These are phyloP conservation scores for Clarias magur DNA, from an alignment of 2,113 vertebrate species.

Conservation along the genomic window DNA sequence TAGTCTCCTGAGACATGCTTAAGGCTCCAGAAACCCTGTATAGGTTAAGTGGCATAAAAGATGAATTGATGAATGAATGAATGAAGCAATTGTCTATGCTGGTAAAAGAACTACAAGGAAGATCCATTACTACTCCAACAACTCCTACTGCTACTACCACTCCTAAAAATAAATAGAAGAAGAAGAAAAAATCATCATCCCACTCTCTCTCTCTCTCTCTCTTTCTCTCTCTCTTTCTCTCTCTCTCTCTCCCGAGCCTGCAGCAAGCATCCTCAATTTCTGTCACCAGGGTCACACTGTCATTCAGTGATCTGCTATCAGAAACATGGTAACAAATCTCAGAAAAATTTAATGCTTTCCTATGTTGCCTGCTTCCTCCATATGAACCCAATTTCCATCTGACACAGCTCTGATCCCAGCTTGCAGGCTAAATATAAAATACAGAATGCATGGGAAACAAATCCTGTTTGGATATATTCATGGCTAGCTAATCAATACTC, in stretches of 20 bases:
- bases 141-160: not conserved
- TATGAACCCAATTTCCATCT: not conserved
- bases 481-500: conserved; percentile 46
- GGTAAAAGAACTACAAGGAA: not conserved
- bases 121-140: not conserved
- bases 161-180: too few species aligned
- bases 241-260: not conserved
- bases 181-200: not conserved
- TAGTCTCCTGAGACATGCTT: too few species aligned
- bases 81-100: not conserved
- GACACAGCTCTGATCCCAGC: not conserved
- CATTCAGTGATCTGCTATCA: not conserved
- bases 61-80: too few species aligned
- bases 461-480: not conserved
- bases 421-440: not conserved
- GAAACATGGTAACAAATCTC: conserved; percentile 1
- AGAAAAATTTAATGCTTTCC: not conserved
- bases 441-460: not conserved
- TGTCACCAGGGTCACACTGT: not conserved
- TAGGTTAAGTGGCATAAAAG: too few species aligned
- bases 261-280: not conserved
- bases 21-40: too few species aligned
- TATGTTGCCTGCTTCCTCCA: not conserved
- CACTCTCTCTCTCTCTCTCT: not conserved
- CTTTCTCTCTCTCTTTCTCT: not conserved